Percentiles rank a stretch among this genome's conserved stretches.
These are phyloP conservation scores for Xestia ashworthii DNA, from an alignment of 2,888 invertebrate species.

Conservation along the genomic window DNA sequence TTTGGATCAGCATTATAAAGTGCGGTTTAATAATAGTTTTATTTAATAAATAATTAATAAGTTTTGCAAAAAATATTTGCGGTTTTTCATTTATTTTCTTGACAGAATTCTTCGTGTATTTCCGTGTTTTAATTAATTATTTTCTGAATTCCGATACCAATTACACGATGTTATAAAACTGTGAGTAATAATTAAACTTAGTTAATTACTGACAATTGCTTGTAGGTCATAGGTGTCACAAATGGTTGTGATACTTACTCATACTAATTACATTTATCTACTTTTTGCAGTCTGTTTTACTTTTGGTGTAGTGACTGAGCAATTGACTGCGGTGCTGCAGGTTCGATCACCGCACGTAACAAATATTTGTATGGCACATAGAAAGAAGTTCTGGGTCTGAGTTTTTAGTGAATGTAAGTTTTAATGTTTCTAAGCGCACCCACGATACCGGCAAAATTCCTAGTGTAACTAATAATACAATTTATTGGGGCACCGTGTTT, in stretches of 20 bases:
- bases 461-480: no score
- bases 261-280: not conserved
- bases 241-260: not conserved
- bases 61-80: slow-evolving; percentile 27
- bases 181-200: slow-evolving; percentile 24
- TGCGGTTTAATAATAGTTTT: slow-evolving; percentile 20
- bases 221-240: slow-evolving; percentile 3
- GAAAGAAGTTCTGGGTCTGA: no score
- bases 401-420: no score
- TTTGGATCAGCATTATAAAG: not conserved
- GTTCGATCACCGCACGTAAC: no score
- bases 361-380: no score
- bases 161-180: not conserved
- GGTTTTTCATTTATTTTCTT: slow-evolving; percentile 15
- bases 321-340: no score
- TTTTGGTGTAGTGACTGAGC: no score
- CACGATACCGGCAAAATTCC: no score
- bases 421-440: no score
- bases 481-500: no score
- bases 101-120: slow-evolving; percentile 12
- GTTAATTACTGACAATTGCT: slow-evolving; percentile 23
- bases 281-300: not conserved
- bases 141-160: slow-evolving; percentile 22
- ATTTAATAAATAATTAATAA: slow-evolving; percentile 34
- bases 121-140: slow-evolving; percentile 33